These are phyloP conservation scores for Pao palembangensis DNA, from an alignment of 2,113 vertebrate species.

Conservation along the genomic window DNA sequence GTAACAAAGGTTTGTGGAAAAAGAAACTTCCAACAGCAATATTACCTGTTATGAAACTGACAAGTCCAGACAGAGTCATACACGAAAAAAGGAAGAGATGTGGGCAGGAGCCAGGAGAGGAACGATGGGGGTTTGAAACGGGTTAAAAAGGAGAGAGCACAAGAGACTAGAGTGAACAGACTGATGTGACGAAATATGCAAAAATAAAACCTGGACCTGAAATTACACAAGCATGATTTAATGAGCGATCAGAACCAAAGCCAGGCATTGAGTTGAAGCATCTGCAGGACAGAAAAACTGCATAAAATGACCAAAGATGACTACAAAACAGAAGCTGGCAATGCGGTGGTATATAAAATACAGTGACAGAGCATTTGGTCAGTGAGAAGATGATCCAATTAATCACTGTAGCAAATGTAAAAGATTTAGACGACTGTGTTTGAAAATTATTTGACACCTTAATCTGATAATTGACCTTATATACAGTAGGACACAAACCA, in stretches of 20 bases:
- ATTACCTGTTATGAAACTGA: constrained; percentile 76
- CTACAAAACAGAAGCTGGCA: constrained; percentile 11
- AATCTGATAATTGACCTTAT: too few relatives aligned
- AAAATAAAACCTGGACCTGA: constrained; percentile 20
- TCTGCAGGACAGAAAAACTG: constrained; percentile 16
- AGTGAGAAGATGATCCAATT: constrained; percentile 1
- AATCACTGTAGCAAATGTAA: constrained; percentile 8
- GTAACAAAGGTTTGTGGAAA: constrained; percentile 30
- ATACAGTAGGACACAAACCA: neutral
- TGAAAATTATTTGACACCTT: constrained; percentile 5
- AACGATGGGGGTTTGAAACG: constrained; percentile 46
- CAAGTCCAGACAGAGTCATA: constrained; percentile 72
- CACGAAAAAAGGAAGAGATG: constrained; percentile 42
- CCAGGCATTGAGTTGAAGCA: constrained; percentile 4
- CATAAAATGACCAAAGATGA: constrained; percentile 27
- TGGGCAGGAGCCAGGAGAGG: constrained; percentile 46
- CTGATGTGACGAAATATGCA: constrained; percentile 39
- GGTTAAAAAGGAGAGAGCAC: constrained; percentile 49
- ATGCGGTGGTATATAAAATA: neutral
- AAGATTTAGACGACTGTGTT: neutral
- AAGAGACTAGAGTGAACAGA: constrained; percentile 52
- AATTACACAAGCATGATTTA: constrained; percentile 27
- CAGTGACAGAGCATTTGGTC: neutral
- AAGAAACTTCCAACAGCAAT: constrained; percentile 59
- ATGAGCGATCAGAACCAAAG: constrained; percentile 18